Conservation (phyloP, 2,888 invertebrate genomes). For the Agrotis exclamationis region DNA sequence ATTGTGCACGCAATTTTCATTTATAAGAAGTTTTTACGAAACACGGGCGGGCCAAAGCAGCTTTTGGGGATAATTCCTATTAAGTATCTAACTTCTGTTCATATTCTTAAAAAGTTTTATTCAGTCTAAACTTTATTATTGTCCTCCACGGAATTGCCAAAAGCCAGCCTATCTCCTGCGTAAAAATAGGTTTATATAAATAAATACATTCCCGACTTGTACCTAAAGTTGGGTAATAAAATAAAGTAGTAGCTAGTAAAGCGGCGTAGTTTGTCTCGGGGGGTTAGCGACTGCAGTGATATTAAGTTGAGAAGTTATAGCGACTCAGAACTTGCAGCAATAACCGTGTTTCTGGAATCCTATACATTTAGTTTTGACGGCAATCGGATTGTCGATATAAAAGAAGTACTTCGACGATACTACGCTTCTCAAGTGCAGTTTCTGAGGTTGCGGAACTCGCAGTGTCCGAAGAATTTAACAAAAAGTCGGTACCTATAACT, state of each 20-base stretch:
- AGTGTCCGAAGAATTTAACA: not conserved
- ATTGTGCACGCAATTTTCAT: not conserved
- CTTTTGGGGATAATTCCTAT: not conserved
- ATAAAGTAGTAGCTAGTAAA: conserved; percentile 49
- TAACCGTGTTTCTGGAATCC: conserved; percentile 40
- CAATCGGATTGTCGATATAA: conserved; percentile 38
- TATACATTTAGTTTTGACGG: conserved; percentile 43
- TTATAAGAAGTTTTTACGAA: not conserved
- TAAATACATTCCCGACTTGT: conserved; percentile 14
- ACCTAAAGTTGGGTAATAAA: conserved; percentile 48
- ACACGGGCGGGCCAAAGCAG: not conserved
- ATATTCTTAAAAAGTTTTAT: conserved; percentile 19
- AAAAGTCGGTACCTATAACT: not conserved
- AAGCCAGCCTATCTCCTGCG: conserved; percentile 20
- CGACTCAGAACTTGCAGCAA: conserved; percentile 53
- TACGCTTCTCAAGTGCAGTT: conserved; percentile 12
- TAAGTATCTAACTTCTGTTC: conserved; percentile 8
- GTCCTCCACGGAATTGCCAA: conserved; percentile 23
- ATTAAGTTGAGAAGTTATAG: conserved; percentile 58
- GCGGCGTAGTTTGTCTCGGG: conserved; percentile 57
- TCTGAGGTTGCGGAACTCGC: not conserved
- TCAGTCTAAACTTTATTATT: conserved; percentile 15
- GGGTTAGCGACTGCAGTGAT: conserved; percentile 50
- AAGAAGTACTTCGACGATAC: conserved; percentile 6
- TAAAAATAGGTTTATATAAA: conserved; percentile 22